These are phyloP conservation scores for Habrosyne pyritoides DNA, from an alignment of 2,888 invertebrate species.

Conservation along the genomic window DNA sequence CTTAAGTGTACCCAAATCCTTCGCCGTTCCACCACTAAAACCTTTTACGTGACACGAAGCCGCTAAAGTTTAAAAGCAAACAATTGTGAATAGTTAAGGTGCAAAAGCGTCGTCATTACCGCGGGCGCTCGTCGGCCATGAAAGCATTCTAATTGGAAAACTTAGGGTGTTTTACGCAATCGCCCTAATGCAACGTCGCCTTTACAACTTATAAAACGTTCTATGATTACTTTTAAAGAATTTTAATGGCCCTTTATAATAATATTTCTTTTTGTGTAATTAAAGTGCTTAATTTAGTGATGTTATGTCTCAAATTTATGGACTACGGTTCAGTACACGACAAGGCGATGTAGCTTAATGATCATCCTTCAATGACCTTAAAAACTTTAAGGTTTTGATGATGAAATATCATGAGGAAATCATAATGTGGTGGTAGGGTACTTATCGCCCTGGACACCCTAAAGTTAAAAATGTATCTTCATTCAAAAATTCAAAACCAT, in stretches of 20 bases:
- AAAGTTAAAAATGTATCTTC: no score
- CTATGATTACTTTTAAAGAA: slow-evolving; percentile 22
- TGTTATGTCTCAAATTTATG: neutral
- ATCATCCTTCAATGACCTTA: no score
- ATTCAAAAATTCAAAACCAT: no score
- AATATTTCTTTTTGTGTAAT: neutral
- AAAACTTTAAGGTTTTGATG: no score
- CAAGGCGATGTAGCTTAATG: no score
- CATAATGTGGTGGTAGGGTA: no score
- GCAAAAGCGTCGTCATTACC: slow-evolving; percentile 31
- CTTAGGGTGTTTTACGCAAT: slow-evolving; percentile 29
- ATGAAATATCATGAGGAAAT: no score
- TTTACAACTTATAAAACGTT: slow-evolving; percentile 13
- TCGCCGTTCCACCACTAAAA: slow-evolving; percentile 9
- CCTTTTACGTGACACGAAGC: slow-evolving; percentile 1
- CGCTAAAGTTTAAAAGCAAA: slow-evolving; percentile 12
- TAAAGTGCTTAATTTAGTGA: neutral
- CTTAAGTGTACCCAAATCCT: slow-evolving; percentile 7
- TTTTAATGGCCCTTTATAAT: slow-evolving; percentile 28
- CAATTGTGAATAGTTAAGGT: slow-evolving; percentile 29
- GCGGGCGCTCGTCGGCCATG: slow-evolving; percentile 45
- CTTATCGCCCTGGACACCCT: no score
- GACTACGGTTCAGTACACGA: no score
- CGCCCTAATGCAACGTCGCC: slow-evolving; percentile 28
- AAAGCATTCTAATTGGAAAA: slow-evolving; percentile 52